These are phyloP conservation scores for Ceuthmochares aereus DNA, from an alignment of 2,113 vertebrate genomes.

Conservation along the genomic window DNA sequence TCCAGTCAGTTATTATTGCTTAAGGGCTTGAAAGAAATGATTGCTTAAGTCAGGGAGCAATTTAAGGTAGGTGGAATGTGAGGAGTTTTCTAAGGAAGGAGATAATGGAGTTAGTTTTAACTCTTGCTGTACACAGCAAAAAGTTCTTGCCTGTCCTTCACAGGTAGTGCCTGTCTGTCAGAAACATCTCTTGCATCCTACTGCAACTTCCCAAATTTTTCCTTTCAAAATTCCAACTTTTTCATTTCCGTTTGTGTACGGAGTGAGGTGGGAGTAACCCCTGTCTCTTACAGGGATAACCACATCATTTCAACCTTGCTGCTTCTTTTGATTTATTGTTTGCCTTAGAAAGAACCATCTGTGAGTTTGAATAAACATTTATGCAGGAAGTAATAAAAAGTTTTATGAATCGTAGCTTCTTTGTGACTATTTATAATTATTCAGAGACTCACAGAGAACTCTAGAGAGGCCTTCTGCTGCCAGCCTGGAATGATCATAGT, in stretches of 20 bases:
- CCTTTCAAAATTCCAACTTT: neutral
- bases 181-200: neutral
- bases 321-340: neutral
- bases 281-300: neutral
- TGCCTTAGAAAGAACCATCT: neutral
- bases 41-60: conserved; percentile 48
- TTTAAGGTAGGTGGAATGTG: conserved; percentile 1
- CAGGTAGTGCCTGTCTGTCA: neutral
- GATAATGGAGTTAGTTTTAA: neutral
- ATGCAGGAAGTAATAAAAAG: neutral
- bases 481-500: neutral
- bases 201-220: neutral
- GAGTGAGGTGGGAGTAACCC: neutral
- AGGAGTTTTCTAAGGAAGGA: conserved; percentile 18
- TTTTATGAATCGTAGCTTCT: neutral
- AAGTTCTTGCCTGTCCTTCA: neutral
- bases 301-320: neutral
- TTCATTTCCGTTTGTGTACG: neutral
- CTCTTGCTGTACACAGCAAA: neutral
- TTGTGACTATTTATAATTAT: neutral
- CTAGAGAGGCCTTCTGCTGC: neutral
- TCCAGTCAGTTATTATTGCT: conserved; percentile 37
- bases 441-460: neutral
- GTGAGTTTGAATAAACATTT: neutral
- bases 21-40: conserved; percentile 44